Evolutionary conservation across 2,113 vertebrate species (phyloP), one percentile per base, ranked within the genome.

Genomic region (Myxocyprinus asiaticus): DNA sequence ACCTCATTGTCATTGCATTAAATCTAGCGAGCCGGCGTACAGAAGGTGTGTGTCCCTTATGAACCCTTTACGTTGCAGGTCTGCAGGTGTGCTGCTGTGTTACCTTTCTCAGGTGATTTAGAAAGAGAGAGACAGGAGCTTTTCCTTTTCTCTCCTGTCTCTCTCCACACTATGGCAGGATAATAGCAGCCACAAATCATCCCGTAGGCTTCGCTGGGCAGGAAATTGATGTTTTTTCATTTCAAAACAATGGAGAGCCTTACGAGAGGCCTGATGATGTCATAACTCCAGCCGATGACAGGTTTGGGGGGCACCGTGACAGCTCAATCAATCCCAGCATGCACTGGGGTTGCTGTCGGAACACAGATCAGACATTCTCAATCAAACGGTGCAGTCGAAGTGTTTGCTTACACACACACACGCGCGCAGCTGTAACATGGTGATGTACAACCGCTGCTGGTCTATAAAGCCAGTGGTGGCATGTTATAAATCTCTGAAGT

Each of bases 131-230:
- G 47, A 48, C 47, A 7, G 47, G 47, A 48, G 6, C 47, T 48
- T 48, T 48, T 9, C 6, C 47, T 48, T 48, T 6, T 58, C 6
- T 15, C 6, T 58, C 47, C 15, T 53, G 22, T 70, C 4, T 55
- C 47, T 47, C 69, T 59, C 10, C 70, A 67, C 44, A 43, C 44
- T 74, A 51, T 58, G 45, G 58, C 56, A 62, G 45, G 66, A 74
- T 92, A 92, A 92, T 91, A 85, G 87, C 87, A 66, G 86, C 86
- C 87, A 90, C 90, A 91, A 92, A 91, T 93, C 91, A 92, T 91
- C 84, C 44, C 14, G 69, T 70, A 83, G 87, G 83, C 85, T 85
- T 81, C 71, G 81, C 77, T 84, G 87, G 83, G 76, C 56, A 48
- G 86, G 74, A 88, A 92, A 93, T 89, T 88, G 86, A 92, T 92